Conservation (phyloP, 2,888 invertebrate genomes). For the Caenorhabditis drosophilae region DNA sequence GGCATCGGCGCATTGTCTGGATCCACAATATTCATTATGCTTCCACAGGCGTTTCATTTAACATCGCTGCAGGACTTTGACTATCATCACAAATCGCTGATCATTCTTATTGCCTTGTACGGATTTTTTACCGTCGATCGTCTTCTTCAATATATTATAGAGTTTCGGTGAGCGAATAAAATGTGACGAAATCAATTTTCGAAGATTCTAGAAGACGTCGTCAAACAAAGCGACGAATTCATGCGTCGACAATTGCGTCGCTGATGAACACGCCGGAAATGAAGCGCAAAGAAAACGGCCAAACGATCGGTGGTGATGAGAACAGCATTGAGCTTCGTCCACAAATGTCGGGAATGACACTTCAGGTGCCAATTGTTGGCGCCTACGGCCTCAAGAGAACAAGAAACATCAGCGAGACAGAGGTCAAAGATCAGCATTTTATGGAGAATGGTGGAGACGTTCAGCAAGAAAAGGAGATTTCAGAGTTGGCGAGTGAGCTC, state of each 20-base stretch:
- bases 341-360: conserved; percentile 9
- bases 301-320: conserved; percentile 29
- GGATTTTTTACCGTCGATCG: conserved; percentile 64
- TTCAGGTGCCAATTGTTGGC: conserved; percentile 23
- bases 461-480: conserved; percentile 36
- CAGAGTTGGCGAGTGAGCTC: conserved; percentile 54
- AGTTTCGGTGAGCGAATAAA: conserved; percentile 50
- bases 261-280: conserved; percentile 44
- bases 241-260: conserved; percentile 48
- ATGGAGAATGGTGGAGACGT: neutral
- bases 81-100: conserved; percentile 58
- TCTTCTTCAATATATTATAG: conserved; percentile 59
- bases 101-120: conserved; percentile 62
- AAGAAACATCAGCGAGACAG: neutral
- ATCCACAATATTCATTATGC: conserved; percentile 62
- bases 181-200: too few species aligned
- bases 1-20: conserved; percentile 65
- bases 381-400: neutral
- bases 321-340: conserved; percentile 10
- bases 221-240: conserved; percentile 48
- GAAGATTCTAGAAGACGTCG: conserved; percentile 41
- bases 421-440: neutral
- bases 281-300: conserved; percentile 25
- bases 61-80: conserved; percentile 55
- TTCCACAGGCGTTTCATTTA: conserved; percentile 64